phyloP scores from a whole-genome alignment of 2,113 vertebrate genomes.

The Nematolebias whitei region DNA sequence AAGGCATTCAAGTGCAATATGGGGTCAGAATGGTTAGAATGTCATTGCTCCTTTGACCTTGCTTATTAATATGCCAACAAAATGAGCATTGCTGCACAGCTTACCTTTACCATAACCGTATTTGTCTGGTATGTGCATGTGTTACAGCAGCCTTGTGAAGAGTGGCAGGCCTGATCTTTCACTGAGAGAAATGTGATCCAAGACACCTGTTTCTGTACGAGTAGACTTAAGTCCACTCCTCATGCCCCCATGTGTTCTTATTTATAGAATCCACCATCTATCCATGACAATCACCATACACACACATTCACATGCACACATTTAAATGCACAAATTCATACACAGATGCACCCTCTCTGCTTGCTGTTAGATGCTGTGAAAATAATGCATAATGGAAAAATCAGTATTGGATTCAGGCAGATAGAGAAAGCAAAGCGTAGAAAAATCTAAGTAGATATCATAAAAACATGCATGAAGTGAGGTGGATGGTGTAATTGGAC shows the following conservation, averaged over 20 bases:
- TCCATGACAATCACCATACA: background rate
- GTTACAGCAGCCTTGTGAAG: slow-evolving; percentile 67
- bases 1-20: slow-evolving; percentile 52
- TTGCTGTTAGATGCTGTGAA: slow-evolving; percentile 14
- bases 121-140: slow-evolving; percentile 37
- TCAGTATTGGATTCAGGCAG: slow-evolving; percentile 18
- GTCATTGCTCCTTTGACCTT: slow-evolving; percentile 30
- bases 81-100: slow-evolving; percentile 17
- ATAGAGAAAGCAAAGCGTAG: background rate
- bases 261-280: slow-evolving; percentile 80
- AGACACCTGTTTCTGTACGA: slow-evolving; percentile 85
- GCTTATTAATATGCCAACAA: slow-evolving; percentile 16
- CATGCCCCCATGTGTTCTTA: slow-evolving; percentile 65
- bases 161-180: slow-evolving; percentile 84
- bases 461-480: slow-evolving; percentile 7
- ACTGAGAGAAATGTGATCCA: slow-evolving; percentile 83
- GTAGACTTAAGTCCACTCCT: slow-evolving; percentile 74
- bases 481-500: background rate
- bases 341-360: slow-evolving; percentile 20
- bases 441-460: background rate
- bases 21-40: slow-evolving; percentile 51
- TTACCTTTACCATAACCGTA: slow-evolving; percentile 26
- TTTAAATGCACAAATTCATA: slow-evolving; percentile 16
- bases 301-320: slow-evolving; percentile 11
- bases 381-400: slow-evolving; percentile 35